Conservation (phyloP, 2,888 invertebrate species). For the Tubulanus polymorphus region DNA sequence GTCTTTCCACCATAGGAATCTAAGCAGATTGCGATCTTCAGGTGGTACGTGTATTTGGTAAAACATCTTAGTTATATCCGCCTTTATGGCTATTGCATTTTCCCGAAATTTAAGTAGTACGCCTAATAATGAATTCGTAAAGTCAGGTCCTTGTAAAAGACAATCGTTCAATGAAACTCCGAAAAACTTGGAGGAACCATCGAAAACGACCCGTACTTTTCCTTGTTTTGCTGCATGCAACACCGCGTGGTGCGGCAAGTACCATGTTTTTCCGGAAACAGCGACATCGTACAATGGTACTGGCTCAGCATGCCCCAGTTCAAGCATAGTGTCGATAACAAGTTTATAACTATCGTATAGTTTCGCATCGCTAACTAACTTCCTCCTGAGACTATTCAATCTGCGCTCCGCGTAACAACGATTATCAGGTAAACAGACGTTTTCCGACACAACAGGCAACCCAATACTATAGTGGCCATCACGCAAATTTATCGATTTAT, state of each 20-base stretch:
- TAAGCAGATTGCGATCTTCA: not conserved
- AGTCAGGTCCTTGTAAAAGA: constrained; percentile 20
- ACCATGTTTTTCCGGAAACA: constrained; percentile 2
- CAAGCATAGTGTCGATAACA: constrained; percentile 3
- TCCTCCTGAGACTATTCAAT: constrained; percentile 5
- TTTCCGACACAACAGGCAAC: constrained; percentile 6
- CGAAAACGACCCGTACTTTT: constrained; percentile 4
- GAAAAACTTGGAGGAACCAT: constrained; percentile 19
- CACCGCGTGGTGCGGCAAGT: constrained; percentile 3
- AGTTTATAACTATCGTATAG: not conserved
- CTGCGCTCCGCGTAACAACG: constrained; percentile 4
- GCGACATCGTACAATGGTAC: not conserved
- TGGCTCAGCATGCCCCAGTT: not conserved
- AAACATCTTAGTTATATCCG: constrained; percentile 23
- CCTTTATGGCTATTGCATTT: constrained; percentile 12
- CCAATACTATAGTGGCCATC: constrained; percentile 11
- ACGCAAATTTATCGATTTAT: constrained; percentile 5
- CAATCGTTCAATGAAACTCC: constrained; percentile 18
- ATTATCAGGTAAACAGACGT: constrained; percentile 8
- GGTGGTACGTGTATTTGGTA: constrained; percentile 1
- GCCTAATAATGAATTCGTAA: constrained; percentile 19
- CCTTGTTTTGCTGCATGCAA: not conserved
- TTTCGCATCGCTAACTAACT: not conserved
- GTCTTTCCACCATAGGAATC: not conserved
- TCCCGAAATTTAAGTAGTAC: constrained; percentile 18